phyloP scores from a whole-genome alignment of 1,140 invertebrate species.

The Pogonomyrmex californicus region DNA sequence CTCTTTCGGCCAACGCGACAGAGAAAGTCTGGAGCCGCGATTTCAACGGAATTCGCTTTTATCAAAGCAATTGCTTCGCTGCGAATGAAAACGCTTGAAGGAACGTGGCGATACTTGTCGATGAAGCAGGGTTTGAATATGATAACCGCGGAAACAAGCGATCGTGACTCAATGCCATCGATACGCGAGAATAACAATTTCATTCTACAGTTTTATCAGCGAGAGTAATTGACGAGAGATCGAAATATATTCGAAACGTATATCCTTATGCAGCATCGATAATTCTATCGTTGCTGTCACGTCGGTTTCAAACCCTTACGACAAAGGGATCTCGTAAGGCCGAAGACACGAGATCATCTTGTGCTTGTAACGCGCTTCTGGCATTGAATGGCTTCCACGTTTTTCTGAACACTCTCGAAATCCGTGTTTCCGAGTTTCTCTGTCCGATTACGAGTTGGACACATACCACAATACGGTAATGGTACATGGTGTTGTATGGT shows the following conservation, averaged over 20 bases:
- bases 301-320: conserved; percentile 35
- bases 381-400: conserved; percentile 57
- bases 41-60: conserved; percentile 41
- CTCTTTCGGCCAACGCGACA: conserved; percentile 66
- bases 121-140: conserved; percentile 32
- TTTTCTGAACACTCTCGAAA: conserved; percentile 10
- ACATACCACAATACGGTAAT: conserved; percentile 77
- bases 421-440: conserved; percentile 64
- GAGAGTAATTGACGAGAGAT: neutral
- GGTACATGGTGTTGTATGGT: conserved; percentile 83
- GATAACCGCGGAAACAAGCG: neutral
- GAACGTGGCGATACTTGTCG: neutral
- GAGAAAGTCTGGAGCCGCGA: conserved; percentile 61
- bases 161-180: neutral
- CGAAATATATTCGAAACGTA: neutral
- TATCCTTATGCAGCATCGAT: neutral
- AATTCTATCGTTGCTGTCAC: neutral
- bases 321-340: conserved; percentile 1
- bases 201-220: neutral
- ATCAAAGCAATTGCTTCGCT: conserved; percentile 46
- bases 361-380: conserved; percentile 56
- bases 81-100: conserved; percentile 35
- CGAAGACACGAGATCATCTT: conserved; percentile 26
- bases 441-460: conserved; percentile 66
- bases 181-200: neutral